These are phyloP conservation scores for Notodonta dromedarius DNA, from an alignment of 2,888 invertebrate species.

Conservation along the genomic window DNA sequence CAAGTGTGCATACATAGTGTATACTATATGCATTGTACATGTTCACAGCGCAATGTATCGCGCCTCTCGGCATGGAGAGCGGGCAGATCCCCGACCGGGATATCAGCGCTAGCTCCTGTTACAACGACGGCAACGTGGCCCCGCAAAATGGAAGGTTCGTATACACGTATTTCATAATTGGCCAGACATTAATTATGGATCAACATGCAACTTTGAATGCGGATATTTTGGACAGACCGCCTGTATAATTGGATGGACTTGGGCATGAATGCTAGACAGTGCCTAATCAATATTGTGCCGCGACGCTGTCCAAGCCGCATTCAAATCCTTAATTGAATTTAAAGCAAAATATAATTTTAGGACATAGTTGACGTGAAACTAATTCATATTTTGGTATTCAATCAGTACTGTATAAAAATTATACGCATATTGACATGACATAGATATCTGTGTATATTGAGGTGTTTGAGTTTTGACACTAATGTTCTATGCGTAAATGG, in stretches of 20 bases:
- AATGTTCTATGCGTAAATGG: no score
- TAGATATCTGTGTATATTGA: no score
- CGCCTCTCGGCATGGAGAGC: constrained; percentile 94
- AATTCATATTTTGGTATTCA: no score
- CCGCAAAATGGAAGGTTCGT: constrained; percentile 92
- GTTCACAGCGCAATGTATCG: constrained; percentile 90
- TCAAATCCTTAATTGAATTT: no score
- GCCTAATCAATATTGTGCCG: background rate
- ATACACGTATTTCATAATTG: constrained; percentile 7
- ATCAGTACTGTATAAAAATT: no score
- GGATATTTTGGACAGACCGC: background rate
- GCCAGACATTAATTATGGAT: constrained; percentile 4
- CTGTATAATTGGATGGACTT: background rate
- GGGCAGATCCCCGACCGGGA: constrained; percentile 91
- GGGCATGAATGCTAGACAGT: background rate
- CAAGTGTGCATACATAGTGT: constrained; percentile 20
- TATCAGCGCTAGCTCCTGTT: constrained; percentile 93
- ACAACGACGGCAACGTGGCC: constrained; percentile 93
- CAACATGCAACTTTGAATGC: constrained; percentile 3
- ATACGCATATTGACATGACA: no score
- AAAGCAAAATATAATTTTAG: no score
- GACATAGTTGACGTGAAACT: no score
- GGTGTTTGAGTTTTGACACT: no score
- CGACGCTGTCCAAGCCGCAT: no score
- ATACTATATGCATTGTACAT: constrained; percentile 29